phyloP scores from a whole-genome alignment of 2,797 vertebrate species.

The Pseudochirops cupreus region DNA sequence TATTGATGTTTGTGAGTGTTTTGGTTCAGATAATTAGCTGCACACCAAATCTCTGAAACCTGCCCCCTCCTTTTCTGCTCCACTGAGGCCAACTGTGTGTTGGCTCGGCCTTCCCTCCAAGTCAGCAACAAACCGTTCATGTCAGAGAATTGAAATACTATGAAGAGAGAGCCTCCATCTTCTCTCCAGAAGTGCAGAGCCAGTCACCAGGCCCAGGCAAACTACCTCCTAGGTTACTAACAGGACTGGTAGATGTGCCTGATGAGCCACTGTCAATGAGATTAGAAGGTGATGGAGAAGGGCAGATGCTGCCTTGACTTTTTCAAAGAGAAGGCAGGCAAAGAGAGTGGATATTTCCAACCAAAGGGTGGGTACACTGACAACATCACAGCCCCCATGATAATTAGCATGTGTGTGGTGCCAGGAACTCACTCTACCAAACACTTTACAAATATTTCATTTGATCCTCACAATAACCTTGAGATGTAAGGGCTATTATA shows the following conservation, averaged over 20 bases:
- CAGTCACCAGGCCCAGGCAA: neutral
- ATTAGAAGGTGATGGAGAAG: neutral
- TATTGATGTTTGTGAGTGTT: neutral
- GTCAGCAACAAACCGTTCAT: neutral
- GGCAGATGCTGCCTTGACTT: neutral
- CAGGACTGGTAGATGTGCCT: neutral
- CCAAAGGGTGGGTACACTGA: too few relatives aligned
- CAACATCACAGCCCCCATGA: too few relatives aligned
- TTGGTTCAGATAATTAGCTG: neutral
- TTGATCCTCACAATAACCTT: too few relatives aligned
- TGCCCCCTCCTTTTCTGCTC: neutral
- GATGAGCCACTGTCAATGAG: neutral
- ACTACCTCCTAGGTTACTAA: neutral
- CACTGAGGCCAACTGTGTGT: neutral
- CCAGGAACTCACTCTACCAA: too few relatives aligned
- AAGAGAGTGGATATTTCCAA: too few relatives aligned
- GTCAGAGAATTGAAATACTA: neutral
- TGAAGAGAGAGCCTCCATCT: neutral
- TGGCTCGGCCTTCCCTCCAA: neutral
- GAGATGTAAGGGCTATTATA: too few relatives aligned
- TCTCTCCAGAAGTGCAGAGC: neutral
- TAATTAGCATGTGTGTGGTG: too few relatives aligned
- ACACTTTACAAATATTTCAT: too few relatives aligned
- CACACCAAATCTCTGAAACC: neutral
- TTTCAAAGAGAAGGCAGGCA: neutral